Percentiles rank a stretch among this genome's conserved stretches.
Conservation (phyloP, 2,113 vertebrate species). For the Varanus komodoensis region DNA sequence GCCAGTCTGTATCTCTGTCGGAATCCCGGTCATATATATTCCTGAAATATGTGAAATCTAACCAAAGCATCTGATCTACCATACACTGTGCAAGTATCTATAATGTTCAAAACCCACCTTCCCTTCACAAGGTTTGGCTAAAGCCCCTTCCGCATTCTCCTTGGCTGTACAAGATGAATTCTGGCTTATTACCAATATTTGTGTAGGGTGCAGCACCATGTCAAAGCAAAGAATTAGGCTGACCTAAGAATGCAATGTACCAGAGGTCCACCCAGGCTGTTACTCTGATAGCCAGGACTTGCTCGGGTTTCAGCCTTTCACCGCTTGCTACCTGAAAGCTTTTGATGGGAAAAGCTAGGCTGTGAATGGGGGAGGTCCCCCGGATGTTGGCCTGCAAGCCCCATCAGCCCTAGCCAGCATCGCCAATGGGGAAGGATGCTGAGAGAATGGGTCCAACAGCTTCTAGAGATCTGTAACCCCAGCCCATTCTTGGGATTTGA, state of each 20-base stretch:
- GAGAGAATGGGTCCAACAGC: no score
- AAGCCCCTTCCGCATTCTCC: background rate
- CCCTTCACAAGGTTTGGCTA: background rate
- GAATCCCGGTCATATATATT: background rate
- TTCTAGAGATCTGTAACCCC: no score
- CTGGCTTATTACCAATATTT: background rate
- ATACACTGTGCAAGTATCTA: background rate
- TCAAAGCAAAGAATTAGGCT: background rate
- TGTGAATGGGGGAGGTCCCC: no score
- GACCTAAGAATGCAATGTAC: background rate
- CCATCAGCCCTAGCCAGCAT: no score
- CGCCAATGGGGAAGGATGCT: no score
- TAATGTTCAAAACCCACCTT: background rate
- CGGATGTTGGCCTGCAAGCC: no score
- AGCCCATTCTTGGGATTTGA: background rate
- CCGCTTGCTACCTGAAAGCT: background rate
- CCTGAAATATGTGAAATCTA: background rate
- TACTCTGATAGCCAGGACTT: background rate
- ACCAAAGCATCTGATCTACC: background rate
- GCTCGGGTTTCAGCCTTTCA: no score
- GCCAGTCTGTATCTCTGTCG: no score
- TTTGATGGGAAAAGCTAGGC: background rate
- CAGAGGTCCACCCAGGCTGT: background rate
- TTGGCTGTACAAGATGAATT: background rate
- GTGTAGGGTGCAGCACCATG: background rate